These are phyloP conservation scores for Myrmophylax atrothorax DNA, from an alignment of 2,113 vertebrate species.

Conservation along the genomic window DNA sequence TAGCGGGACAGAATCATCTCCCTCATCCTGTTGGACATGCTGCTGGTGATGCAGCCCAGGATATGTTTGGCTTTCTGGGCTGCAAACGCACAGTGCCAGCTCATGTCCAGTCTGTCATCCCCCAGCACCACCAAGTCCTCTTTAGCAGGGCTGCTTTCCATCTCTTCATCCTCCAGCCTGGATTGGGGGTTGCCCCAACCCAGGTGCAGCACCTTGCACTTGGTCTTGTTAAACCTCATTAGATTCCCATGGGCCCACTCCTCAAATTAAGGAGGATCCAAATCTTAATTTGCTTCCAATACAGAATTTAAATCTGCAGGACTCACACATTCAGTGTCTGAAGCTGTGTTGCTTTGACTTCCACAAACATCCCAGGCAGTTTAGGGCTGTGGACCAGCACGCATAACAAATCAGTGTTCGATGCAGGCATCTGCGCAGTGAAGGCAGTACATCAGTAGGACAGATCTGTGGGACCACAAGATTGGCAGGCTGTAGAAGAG, in stretches of 20 bases:
- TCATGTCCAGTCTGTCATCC: neutral
- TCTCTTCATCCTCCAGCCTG: neutral
- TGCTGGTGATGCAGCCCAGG: neutral
- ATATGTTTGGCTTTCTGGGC: neutral
- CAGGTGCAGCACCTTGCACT: neutral
- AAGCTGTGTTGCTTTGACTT: neutral
- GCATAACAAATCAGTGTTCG: neutral
- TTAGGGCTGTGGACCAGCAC: neutral
- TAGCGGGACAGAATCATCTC: neutral
- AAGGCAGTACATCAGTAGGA: neutral
- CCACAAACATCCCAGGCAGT: neutral
- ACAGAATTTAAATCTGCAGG: neutral
- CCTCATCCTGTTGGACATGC: neutral
- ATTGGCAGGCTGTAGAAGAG: neutral
- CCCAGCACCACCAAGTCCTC: neutral
- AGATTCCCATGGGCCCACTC: neutral
- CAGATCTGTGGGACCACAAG: neutral
- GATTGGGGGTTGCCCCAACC: accelerated
- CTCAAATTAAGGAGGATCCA: neutral
- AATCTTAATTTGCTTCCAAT: neutral
- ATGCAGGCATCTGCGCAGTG: neutral
- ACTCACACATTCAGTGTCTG: neutral
- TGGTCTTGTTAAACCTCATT: neutral
- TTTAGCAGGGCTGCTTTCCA: neutral
- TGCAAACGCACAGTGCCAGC: neutral